phyloP scores from a whole-genome alignment of 2,113 vertebrate species.

The Clarias magur region DNA sequence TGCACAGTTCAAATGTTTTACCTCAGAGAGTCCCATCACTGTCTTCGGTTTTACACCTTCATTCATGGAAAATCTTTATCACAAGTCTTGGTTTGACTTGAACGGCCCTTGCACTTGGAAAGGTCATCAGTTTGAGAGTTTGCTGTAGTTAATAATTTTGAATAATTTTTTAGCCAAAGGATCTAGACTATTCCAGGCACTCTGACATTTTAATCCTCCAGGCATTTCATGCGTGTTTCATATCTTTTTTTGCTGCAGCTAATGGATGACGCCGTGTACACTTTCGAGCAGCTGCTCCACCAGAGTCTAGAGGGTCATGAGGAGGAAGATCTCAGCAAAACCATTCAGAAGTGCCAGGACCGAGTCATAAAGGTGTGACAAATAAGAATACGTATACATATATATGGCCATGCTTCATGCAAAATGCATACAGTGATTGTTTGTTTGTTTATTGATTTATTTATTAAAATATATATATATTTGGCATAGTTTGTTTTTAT shows the following conservation, averaged over 20 bases:
- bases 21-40: no score
- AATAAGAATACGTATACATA: neutral
- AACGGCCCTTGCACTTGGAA: no score
- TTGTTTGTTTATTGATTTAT: neutral
- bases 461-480: no score
- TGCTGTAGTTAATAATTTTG: no score
- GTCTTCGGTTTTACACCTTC: no score
- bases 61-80: no score
- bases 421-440: neutral
- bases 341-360: slow-evolving; percentile 90
- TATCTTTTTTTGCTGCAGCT: slow-evolving; percentile 72
- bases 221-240: neutral
- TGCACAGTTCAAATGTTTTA: no score
- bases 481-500: neutral
- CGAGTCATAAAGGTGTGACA: slow-evolving; percentile 90
- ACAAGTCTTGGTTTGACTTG: no score
- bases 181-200: no score
- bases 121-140: no score
- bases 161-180: no score
- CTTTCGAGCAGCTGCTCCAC: slow-evolving; percentile 92
- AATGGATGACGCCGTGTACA: slow-evolving; percentile 93
- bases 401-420: neutral
- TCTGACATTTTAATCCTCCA: neutral
- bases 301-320: slow-evolving; percentile 83
- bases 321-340: slow-evolving; percentile 83